Percentiles rank a stretch among this genome's conserved stretches.
Evolutionary conservation across 2,797 vertebrate species (phyloP).

Genomic region (Neosalanx taihuensis): DNA sequence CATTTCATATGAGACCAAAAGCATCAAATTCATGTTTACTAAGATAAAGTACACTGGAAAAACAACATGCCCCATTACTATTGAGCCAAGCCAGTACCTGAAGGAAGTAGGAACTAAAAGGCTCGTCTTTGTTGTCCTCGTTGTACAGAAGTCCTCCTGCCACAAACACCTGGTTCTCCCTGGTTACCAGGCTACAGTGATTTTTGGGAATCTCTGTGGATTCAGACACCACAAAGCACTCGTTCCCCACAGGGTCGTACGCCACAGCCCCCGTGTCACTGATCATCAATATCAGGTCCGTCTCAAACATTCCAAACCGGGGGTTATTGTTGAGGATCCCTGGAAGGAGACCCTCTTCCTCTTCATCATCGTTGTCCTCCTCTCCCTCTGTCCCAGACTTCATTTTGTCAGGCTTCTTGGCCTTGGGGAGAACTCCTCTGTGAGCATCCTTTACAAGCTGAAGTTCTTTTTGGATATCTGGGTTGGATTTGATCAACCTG

Average conservation of each 20-base stretch:
- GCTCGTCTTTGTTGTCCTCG: slow-evolving; percentile 88
- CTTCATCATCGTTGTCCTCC: slow-evolving; percentile 61
- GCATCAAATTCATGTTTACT: neutral
- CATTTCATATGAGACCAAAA: neutral
- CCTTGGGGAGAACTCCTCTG: slow-evolving; percentile 79
- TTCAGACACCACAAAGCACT: slow-evolving; percentile 89
- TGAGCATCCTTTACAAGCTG: slow-evolving; percentile 88
- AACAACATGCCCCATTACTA: neutral
- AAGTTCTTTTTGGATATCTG: slow-evolving; percentile 86
- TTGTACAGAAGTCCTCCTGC: slow-evolving; percentile 89
- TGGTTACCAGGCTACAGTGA: slow-evolving; percentile 89
- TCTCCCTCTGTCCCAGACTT: slow-evolving; percentile 62
- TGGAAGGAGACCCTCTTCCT: slow-evolving; percentile 77
- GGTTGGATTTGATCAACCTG: slow-evolving; percentile 74
- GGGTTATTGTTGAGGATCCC: slow-evolving; percentile 93
- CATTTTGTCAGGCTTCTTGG: slow-evolving; percentile 60
- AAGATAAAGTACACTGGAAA: neutral
- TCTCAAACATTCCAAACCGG: slow-evolving; percentile 96
- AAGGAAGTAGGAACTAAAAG: slow-evolving; percentile 93
- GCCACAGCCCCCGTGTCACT: slow-evolving; percentile 86
- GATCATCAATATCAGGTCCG: slow-evolving; percentile 93
- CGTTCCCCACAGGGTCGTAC: slow-evolving; percentile 86
- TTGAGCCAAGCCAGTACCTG: slow-evolving; percentile 76
- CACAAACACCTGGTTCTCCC: slow-evolving; percentile 94
- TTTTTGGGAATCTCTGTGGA: slow-evolving; percentile 94